These are phyloP conservation scores for Orthochromis indermauri DNA, from an alignment of 2,113 vertebrate genomes.

Conservation along the genomic window DNA sequence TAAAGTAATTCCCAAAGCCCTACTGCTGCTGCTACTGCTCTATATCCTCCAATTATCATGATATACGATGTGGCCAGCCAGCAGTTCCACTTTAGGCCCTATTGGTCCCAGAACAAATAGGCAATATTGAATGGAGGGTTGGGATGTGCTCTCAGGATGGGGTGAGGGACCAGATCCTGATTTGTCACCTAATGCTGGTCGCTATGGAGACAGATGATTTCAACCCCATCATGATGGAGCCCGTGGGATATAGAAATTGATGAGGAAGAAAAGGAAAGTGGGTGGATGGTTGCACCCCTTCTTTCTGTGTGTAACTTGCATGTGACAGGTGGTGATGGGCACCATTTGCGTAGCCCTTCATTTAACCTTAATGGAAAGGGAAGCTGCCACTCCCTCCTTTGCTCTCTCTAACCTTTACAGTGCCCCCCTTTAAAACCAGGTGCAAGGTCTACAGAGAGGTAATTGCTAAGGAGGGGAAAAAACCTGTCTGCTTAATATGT, in stretches of 20 bases:
- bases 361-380: conserved; percentile 29
- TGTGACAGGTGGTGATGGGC: conserved; percentile 34
- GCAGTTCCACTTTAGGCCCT: neutral
- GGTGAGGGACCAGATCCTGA: neutral
- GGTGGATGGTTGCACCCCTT: conserved; percentile 13
- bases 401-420: conserved; percentile 9
- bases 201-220: conserved; percentile 49
- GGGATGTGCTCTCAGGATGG: neutral
- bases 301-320: conserved; percentile 15
- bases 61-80: neutral
- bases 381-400: neutral
- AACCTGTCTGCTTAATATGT: conserved; percentile 10
- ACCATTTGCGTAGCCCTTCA: conserved; percentile 8
- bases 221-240: neutral
- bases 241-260: conserved; percentile 33
- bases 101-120: conserved; percentile 18
- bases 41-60: neutral
- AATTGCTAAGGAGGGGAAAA: conserved; percentile 4
- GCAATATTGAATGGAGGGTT: neutral
- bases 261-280: conserved; percentile 12
- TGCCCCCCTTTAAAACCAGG: neutral
- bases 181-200: conserved; percentile 35
- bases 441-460: neutral
- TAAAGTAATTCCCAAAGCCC: neutral
- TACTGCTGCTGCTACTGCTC: neutral